Conservation (phyloP, 2,888 invertebrate genomes). For the Tipula lateralis region DNA sequence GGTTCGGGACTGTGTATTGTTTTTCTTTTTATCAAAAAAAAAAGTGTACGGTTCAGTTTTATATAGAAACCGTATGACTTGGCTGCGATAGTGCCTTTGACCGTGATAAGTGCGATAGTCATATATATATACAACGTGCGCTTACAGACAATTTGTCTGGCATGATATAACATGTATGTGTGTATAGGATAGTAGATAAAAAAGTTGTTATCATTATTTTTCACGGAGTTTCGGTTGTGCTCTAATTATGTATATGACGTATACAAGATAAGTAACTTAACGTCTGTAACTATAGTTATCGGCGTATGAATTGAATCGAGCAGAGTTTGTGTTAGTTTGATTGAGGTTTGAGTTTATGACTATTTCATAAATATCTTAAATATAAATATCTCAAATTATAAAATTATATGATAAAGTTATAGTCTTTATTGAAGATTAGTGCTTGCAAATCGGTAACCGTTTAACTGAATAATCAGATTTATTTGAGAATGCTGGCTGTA, state of each 20-base stretch:
- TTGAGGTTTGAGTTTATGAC: too few species aligned
- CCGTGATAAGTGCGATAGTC: background rate
- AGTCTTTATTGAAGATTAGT: too few species aligned
- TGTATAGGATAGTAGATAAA: background rate
- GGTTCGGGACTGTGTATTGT: slow-evolving; percentile 11
- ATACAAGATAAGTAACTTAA: background rate
- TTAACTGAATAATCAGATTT: too few species aligned
- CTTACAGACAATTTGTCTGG: background rate
- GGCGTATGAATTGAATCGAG: too few species aligned
- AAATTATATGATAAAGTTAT: too few species aligned
- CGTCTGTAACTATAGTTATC: too few species aligned
- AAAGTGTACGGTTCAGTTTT: slow-evolving; percentile 7
- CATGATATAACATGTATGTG: background rate
- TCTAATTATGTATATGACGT: background rate
- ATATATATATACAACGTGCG: background rate
- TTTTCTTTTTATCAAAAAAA: slow-evolving; percentile 7
- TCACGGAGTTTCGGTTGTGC: background rate
- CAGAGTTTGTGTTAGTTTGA: too few species aligned
- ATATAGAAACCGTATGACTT: background rate
- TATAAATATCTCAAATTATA: too few species aligned
- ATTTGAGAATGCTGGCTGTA: too few species aligned
- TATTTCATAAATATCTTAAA: too few species aligned
- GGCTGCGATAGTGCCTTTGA: background rate
- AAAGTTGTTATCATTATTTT: background rate
- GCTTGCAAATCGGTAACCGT: too few species aligned